Conservation (phyloP, 35 echinoderm and acorn worm genomes). For the Acanthaster planci region DNA sequence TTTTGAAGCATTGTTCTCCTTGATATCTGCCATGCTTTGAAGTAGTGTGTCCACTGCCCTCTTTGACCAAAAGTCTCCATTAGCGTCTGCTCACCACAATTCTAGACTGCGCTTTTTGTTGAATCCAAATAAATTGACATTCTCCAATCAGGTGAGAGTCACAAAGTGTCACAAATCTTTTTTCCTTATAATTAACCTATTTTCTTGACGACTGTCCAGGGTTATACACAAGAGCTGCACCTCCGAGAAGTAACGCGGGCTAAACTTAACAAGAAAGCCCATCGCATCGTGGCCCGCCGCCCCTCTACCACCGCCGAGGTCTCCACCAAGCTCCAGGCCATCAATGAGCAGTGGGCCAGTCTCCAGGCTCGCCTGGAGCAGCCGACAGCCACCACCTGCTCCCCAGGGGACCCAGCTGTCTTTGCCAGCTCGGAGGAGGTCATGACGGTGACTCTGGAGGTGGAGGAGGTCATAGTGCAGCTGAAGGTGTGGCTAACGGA, state of each 20-base stretch:
- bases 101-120: too few relatives aligned
- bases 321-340: constrained; percentile 51
- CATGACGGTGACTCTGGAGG: constrained; percentile 74
- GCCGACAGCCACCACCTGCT: constrained; percentile 18
- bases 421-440: constrained; percentile 73
- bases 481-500: constrained; percentile 85
- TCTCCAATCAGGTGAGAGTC: too few relatives aligned
- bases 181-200: too few relatives aligned
- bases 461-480: constrained; percentile 79
- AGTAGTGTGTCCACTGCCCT: too few relatives aligned
- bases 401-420: constrained; percentile 10
- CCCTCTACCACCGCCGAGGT: constrained; percentile 63
- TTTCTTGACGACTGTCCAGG: constrained; percentile 44
- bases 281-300: constrained; percentile 64
- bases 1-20: too few relatives aligned
- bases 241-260: constrained; percentile 80
- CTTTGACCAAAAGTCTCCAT: too few relatives aligned
- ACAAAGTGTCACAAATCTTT: too few relatives aligned
- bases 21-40: too few relatives aligned
- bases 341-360: constrained; percentile 77
- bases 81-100: too few relatives aligned
- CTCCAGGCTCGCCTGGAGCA: constrained; percentile 47
- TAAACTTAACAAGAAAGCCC: constrained; percentile 80
- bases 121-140: too few relatives aligned
- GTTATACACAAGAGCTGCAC: constrained; percentile 92